These are phyloP conservation scores for Octomys mimax DNA, from an alignment of 2,797 vertebrate species.

Conservation along the genomic window DNA sequence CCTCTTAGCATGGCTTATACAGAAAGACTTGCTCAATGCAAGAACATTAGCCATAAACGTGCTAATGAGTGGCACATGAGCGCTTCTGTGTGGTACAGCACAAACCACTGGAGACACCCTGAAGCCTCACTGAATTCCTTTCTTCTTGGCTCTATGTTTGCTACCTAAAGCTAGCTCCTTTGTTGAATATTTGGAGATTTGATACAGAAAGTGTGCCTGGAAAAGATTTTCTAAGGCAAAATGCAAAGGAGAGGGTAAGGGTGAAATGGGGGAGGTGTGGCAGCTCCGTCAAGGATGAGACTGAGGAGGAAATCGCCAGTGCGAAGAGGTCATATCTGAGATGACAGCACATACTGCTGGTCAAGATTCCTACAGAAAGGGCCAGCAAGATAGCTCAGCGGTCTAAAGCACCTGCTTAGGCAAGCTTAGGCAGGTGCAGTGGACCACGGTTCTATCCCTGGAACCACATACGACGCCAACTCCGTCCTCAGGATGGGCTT, in stretches of 20 bases:
- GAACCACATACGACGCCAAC: too few species aligned
- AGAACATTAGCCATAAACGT: not conserved
- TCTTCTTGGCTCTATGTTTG: not conserved
- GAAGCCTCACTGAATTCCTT: fast-evolving
- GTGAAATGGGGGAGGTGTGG: not conserved
- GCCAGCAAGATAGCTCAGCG: too few species aligned
- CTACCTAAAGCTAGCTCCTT: not conserved
- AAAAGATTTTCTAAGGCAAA: not conserved
- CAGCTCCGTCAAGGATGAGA: not conserved
- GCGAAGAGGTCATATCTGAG: not conserved
- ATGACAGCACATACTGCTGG: not conserved
- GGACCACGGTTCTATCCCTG: too few species aligned
- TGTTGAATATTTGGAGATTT: not conserved
- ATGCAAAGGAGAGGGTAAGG: not conserved
- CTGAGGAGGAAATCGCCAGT: not conserved
- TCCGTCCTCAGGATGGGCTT: too few species aligned
- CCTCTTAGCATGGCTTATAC: not conserved
- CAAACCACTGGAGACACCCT: not conserved
- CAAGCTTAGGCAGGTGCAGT: too few species aligned
- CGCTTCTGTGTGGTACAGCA: not conserved
- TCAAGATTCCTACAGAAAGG: not conserved
- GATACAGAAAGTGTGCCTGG: not conserved
- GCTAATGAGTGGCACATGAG: not conserved
- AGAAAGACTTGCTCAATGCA: not conserved
- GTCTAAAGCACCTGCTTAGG: too few species aligned